These are phyloP conservation scores for Periophthalmus modestus DNA, from an alignment of 2,113 vertebrate species.

Conservation along the genomic window DNA sequence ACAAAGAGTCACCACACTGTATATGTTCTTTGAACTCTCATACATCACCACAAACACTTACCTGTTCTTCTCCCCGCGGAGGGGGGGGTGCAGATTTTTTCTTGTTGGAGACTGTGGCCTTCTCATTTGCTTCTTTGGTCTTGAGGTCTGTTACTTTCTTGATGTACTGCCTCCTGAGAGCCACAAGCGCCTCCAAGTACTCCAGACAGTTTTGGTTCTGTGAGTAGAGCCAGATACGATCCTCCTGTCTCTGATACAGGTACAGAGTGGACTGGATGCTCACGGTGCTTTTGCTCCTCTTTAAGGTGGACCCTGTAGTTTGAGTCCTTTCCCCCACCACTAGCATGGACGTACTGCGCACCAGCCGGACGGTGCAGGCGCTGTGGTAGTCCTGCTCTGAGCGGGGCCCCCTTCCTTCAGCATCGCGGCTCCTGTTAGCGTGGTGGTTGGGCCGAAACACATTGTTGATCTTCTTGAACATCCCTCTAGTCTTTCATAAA, in stretches of 20 bases:
- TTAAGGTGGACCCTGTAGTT: slow-evolving; percentile 75
- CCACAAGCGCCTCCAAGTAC: slow-evolving; percentile 91
- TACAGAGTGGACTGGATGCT: slow-evolving; percentile 80
- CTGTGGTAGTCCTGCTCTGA: slow-evolving; percentile 67
- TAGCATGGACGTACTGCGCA: slow-evolving; percentile 93
- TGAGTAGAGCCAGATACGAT: slow-evolving; percentile 86
- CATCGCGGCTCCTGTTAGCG: slow-evolving; percentile 49
- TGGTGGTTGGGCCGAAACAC: slow-evolving; percentile 81
- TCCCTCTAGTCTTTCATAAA: slow-evolving; percentile 48
- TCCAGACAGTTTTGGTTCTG: slow-evolving; percentile 91
- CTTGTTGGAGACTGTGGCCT: slow-evolving; percentile 58
- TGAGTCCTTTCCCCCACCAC: slow-evolving; percentile 80
- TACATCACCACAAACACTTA: slow-evolving; percentile 32
- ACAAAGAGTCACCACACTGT: slow-evolving; percentile 10
- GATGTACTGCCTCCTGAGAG: slow-evolving; percentile 87
- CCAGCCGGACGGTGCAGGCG: slow-evolving; percentile 81
- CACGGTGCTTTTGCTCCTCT: slow-evolving; percentile 85
- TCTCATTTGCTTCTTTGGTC: slow-evolving; percentile 34
- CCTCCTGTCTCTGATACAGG: slow-evolving; percentile 84
- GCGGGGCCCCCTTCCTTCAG: slow-evolving; percentile 40
- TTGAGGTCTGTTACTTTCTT: slow-evolving; percentile 83
- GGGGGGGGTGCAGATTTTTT: slow-evolving; percentile 73
- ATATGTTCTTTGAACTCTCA: neutral
- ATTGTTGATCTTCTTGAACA: slow-evolving; percentile 80
- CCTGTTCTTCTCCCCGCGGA: slow-evolving; percentile 55